Conservation (phyloP, 2,888 invertebrate species). For the Drosophila monieri region DNA sequence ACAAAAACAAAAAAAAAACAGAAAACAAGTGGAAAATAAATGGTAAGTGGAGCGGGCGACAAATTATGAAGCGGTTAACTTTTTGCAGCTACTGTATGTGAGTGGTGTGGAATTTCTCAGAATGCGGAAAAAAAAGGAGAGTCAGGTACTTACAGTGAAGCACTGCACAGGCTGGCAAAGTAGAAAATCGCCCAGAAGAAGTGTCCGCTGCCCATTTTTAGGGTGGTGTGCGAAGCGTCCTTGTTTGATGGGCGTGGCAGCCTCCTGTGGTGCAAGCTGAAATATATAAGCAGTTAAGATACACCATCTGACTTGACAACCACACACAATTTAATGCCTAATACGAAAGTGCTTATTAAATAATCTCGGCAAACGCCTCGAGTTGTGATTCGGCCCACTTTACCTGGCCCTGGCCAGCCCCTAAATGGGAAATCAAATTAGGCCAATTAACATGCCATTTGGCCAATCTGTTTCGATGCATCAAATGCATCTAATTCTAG, state of each 20-base stretch:
- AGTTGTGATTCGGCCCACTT: slow-evolving; percentile 1
- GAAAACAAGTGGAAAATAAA: slow-evolving; percentile 30
- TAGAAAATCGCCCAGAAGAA: slow-evolving; percentile 84
- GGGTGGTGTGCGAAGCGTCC: slow-evolving; percentile 22
- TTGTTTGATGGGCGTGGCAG: slow-evolving; percentile 12
- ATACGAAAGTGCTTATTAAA: slow-evolving; percentile 23
- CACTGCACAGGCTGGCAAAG: slow-evolving; percentile 84
- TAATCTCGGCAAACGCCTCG: slow-evolving; percentile 11
- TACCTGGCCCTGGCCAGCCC: slow-evolving; percentile 15
- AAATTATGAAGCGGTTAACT: slow-evolving; percentile 53
- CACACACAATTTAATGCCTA: neutral
- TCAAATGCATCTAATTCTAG: slow-evolving; percentile 23
- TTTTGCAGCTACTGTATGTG: slow-evolving; percentile 53
- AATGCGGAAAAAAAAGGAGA: slow-evolving; percentile 1
- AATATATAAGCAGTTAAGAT: slow-evolving; percentile 1
- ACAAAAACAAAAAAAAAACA: slow-evolving; percentile 18
- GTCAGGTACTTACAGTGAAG: slow-evolving; percentile 83
- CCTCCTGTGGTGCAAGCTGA: slow-evolving; percentile 25
- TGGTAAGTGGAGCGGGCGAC: slow-evolving; percentile 23
- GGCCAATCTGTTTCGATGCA: slow-evolving; percentile 22
- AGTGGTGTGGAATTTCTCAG: slow-evolving; percentile 17
- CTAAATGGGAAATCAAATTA: slow-evolving; percentile 53
- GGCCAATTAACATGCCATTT: slow-evolving; percentile 50
- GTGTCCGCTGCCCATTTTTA: slow-evolving; percentile 83
- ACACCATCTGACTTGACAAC: slow-evolving; percentile 3